phyloP scores from a whole-genome alignment of 2,888 invertebrate genomes.

The Frankliniella fusca region DNA sequence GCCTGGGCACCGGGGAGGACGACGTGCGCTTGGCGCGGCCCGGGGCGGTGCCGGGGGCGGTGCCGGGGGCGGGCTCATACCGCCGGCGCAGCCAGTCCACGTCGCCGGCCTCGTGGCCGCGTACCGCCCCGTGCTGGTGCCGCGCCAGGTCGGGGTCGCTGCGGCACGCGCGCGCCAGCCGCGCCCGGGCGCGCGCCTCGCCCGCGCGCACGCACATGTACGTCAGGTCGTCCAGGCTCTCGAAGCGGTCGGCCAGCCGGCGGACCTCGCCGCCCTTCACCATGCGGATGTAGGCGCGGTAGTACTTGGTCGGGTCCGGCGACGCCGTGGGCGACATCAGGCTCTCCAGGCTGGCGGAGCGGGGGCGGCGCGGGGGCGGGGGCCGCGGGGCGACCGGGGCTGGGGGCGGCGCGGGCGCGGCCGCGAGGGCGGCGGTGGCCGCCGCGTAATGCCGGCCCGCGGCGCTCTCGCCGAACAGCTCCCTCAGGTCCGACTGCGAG shows the following conservation, averaged over 20 bases:
- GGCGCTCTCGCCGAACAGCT: slow-evolving; percentile 72
- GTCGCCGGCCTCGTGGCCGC: slow-evolving; percentile 54
- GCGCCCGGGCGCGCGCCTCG: slow-evolving; percentile 41
- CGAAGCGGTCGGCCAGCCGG: slow-evolving; percentile 72
- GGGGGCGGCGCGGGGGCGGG: slow-evolving; percentile 34
- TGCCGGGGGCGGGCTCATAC: slow-evolving; percentile 53
- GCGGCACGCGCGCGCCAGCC: slow-evolving; percentile 58
- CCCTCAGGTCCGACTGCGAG: slow-evolving; percentile 71
- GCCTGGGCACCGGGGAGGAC: slow-evolving; percentile 60
- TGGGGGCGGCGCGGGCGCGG: slow-evolving; percentile 33
- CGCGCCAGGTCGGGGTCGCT: slow-evolving; percentile 73
- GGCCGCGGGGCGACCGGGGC: neutral
- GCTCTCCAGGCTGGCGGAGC: slow-evolving; percentile 61
- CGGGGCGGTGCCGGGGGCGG: slow-evolving; percentile 38
- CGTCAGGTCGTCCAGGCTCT: slow-evolving; percentile 57
- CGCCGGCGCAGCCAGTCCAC: slow-evolving; percentile 59
- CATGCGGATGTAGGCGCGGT: slow-evolving; percentile 64
- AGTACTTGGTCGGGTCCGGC: slow-evolving; percentile 67
- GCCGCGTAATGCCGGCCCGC: slow-evolving; percentile 51
- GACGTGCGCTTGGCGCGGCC: slow-evolving; percentile 51
- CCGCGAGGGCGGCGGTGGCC: slow-evolving; percentile 41
- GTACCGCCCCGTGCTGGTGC: slow-evolving; percentile 49
- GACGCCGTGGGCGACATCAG: slow-evolving; percentile 47
- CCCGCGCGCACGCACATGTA: slow-evolving; percentile 37
- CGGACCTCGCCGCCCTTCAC: slow-evolving; percentile 73